Conservation (phyloP, 1,140 invertebrate species). For the Lepidurus apus region DNA sequence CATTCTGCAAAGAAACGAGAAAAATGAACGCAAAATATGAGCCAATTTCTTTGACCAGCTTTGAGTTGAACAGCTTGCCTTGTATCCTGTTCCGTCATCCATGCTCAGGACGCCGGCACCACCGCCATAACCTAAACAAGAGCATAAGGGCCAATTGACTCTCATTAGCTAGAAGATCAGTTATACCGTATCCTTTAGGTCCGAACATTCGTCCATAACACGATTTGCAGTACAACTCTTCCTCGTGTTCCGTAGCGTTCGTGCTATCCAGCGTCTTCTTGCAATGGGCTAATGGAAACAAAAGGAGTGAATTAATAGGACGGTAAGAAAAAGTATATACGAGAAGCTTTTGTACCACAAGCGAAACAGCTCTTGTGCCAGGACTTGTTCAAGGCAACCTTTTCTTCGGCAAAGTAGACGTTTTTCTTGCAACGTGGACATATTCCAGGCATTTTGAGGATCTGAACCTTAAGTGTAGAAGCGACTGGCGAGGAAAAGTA, state of each 20-base stretch:
- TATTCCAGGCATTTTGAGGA: slow-evolving; percentile 44
- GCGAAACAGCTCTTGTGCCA: slow-evolving; percentile 55
- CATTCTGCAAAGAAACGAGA: slow-evolving; percentile 38
- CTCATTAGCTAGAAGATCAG: slow-evolving; percentile 58
- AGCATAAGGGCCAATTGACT: background rate
- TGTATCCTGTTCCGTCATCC: slow-evolving; percentile 45
- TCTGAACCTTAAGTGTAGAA: background rate
- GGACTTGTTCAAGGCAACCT: slow-evolving; percentile 49
- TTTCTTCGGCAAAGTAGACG: slow-evolving; percentile 55
- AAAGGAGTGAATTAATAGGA: slow-evolving; percentile 24
- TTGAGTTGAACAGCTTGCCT: slow-evolving; percentile 35
- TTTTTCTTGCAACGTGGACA: slow-evolving; percentile 52
- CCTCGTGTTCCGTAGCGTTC: slow-evolving; percentile 48
- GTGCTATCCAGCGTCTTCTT: slow-evolving; percentile 48
- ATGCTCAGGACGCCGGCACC: slow-evolving; percentile 53
- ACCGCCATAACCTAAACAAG: slow-evolving; percentile 46
- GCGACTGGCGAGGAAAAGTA: background rate
- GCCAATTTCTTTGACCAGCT: background rate
- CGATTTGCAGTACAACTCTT: slow-evolving; percentile 52
- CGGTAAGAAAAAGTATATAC: slow-evolving; percentile 1
- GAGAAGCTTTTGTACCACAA: slow-evolving; percentile 49
- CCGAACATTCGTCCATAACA: slow-evolving; percentile 92
- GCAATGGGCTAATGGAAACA: slow-evolving; percentile 46
- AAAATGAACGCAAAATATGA: background rate
- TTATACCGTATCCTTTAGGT: slow-evolving; percentile 88